Base-by-base conservation (phyloP, 1,140 invertebrate species). In the Drosophila teissieri region DNA sequence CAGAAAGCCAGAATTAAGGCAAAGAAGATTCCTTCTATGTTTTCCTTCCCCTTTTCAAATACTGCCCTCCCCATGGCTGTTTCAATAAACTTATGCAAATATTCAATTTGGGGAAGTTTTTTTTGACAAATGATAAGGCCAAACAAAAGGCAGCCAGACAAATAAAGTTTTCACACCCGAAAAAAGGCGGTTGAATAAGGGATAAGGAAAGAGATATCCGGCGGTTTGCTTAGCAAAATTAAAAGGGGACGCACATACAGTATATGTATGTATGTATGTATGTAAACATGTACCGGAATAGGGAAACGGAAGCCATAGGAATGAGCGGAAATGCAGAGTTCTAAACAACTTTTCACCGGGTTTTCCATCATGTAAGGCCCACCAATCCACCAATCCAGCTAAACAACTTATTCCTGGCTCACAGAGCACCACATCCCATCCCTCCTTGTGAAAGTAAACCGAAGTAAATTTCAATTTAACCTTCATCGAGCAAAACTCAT, bases 391-490 rank as follows among this genome's bases (percentile, higher is more conserved):
- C 68, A 69, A 70, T 70, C 64, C 69, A 70, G 44, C 68, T 68
- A 48, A 57, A 72, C 68, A 72, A 72, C 68, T 72, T 57, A 57
- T 57, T 72, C 31, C 45, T 36, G 52, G 39, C 65, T n/a, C 12
- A 40, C 37, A 44, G 27, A 51, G 36, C 62, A 44, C 19, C 24
- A 24, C 7, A 5, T 27, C 14, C 8, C 34, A 22, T 31, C 0
- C 56, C 31, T 46, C 24, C 37, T 61, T 69, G 56, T 65, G 65
- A 64, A 69, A 40, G 63, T 58, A 79, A 60, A 61, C 69, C 80
- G 69, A 85, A 78, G 80, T 90, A 89, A 89, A 90, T 90, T 90
- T 90, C 86, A 89, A 89, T 89, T 89, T 89, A 89, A 90, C 84
- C 84, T 90, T 89, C 86, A 85, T 90, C 86, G 85, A 85, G 77